These are phyloP conservation scores for Pygoscelis adeliae DNA, from an alignment of 2,113 vertebrate genomes.

Conservation along the genomic window DNA sequence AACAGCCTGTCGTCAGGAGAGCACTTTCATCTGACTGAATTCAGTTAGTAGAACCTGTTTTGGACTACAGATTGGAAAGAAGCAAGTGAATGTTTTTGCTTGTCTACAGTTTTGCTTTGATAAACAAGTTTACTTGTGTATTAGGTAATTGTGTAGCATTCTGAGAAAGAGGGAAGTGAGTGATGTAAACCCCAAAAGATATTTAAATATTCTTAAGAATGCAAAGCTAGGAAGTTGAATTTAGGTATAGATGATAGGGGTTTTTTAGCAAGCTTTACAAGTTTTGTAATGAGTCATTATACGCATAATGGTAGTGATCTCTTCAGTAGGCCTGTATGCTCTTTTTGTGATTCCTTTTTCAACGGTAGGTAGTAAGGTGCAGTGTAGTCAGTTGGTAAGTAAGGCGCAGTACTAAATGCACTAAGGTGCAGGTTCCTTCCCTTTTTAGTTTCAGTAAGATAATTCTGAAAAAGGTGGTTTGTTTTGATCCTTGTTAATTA, in stretches of 20 bases:
- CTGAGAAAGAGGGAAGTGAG: neutral
- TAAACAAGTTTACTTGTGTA: neutral
- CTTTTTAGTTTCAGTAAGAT: neutral
- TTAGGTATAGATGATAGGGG: neutral
- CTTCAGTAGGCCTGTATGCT: neutral
- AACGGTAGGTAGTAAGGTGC: neutral
- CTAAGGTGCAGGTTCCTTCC: neutral
- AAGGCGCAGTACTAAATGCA: neutral
- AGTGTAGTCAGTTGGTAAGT: neutral
- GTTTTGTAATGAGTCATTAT: neutral
- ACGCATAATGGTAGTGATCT: neutral
- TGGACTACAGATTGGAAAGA: neutral
- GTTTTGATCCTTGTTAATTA: neutral
- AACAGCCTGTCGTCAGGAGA: neutral
- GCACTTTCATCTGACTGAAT: neutral
- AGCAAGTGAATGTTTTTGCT: neutral
- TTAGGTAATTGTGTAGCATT: neutral
- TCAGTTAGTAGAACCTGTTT: neutral
- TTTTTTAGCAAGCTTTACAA: neutral
- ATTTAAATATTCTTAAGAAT: neutral
- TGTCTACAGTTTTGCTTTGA: neutral
- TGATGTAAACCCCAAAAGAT: neutral
- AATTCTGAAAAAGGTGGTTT: neutral
- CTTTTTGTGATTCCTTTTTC: neutral
- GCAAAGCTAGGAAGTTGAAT: neutral